Percentiles rank a stretch among this genome's conserved stretches.
These are phyloP conservation scores for Henricia sp. DNA, from an alignment of 53 echinoderm and acorn worm genomes.

Conservation along the genomic window DNA sequence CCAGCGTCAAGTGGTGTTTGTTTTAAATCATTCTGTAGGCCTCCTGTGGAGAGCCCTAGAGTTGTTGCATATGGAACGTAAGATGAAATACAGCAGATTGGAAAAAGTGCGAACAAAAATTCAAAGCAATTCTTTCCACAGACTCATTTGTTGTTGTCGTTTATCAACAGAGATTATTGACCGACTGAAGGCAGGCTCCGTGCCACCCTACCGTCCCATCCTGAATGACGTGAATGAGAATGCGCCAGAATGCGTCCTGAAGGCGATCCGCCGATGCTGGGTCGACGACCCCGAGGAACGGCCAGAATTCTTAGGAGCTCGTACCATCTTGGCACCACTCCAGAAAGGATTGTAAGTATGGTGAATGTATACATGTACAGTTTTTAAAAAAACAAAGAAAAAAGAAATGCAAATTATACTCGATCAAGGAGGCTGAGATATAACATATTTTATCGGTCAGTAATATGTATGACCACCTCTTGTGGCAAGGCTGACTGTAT, in stretches of 20 bases:
- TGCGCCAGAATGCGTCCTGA: constrained; percentile 93
- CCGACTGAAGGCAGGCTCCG: constrained; percentile 55
- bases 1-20: too few relatives aligned
- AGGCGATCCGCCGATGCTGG: constrained; percentile 81
- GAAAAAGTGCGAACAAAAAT: too few relatives aligned
- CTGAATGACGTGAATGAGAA: constrained; percentile 84
- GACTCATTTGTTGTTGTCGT: too few relatives aligned
- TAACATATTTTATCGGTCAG: too few relatives aligned
- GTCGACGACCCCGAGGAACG: constrained; percentile 71
- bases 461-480: too few relatives aligned
- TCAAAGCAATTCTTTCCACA: too few relatives aligned
- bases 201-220: constrained; percentile 90
- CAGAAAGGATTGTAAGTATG: constrained; percentile 95
- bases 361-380: not conserved
- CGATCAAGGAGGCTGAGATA: too few relatives aligned
- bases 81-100: too few relatives aligned
- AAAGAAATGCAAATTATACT: too few relatives aligned
- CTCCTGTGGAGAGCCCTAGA: constrained; percentile 88
- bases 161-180: constrained; percentile 71
- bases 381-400: too few relatives aligned
- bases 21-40: constrained; percentile 38
- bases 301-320: constrained; percentile 75
- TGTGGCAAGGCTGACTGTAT: too few relatives aligned
- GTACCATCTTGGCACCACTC: constrained; percentile 76
- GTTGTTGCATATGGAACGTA: constrained; percentile 67